Evolutionary conservation across 2,113 vertebrate genomes (phyloP).

Genomic region (Triplophysa tibetana): DNA sequence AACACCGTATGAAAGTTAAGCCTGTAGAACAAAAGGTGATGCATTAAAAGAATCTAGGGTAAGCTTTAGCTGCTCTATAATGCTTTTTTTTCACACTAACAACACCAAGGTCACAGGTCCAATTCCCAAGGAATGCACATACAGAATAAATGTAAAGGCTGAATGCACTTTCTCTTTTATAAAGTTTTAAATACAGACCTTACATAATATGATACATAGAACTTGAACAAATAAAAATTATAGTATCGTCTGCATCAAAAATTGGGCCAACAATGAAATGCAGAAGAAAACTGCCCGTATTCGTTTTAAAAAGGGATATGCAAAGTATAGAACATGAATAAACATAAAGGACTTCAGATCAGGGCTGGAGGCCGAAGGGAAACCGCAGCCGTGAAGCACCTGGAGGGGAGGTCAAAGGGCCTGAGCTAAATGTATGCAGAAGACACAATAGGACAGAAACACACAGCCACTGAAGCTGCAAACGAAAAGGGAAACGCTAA

Average conservation of each 20-base stretch:
- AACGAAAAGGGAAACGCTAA: constrained; percentile 34
- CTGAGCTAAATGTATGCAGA: constrained; percentile 44
- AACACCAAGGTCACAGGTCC: no score
- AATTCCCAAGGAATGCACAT: no score
- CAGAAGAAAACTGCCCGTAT: not conserved
- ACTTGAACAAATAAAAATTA: not conserved
- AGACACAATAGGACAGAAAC: constrained; percentile 31
- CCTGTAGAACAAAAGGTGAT: not conserved
- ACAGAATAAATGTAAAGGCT: not conserved
- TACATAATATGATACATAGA: constrained; percentile 8
- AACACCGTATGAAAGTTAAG: no score
- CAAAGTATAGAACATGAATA: constrained; percentile 43
- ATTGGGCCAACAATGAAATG: not conserved
- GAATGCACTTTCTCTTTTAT: not conserved
- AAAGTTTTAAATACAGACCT: not conserved
- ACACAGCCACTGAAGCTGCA: constrained; percentile 33
- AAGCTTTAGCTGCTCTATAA: no score
- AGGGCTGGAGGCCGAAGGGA: constrained; percentile 19
- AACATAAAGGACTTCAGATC: constrained; percentile 53
- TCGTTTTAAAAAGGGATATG: constrained; percentile 32
- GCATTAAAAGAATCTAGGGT: no score
- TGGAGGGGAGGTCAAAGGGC: constrained; percentile 45
- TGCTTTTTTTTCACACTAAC: no score
- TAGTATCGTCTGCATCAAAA: not conserved
- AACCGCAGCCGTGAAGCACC: constrained; percentile 25